These are phyloP conservation scores for Chloebia gouldiae DNA, from an alignment of 2,113 vertebrate genomes.

Conservation along the genomic window DNA sequence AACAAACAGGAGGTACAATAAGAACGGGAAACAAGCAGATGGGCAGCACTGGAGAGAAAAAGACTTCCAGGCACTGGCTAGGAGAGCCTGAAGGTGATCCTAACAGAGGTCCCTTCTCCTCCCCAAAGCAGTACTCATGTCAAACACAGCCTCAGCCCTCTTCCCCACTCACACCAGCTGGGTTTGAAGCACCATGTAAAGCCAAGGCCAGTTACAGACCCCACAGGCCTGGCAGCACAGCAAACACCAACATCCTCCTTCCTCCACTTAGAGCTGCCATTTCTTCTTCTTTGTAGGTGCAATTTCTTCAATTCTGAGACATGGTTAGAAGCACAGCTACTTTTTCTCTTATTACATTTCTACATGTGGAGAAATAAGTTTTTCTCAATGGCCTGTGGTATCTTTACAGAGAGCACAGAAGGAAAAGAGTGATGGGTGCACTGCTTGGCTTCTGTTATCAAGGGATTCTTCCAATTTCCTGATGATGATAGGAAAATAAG, in stretches of 20 bases:
- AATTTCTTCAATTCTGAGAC: background rate
- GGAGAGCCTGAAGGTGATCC: background rate
- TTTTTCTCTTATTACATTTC: background rate
- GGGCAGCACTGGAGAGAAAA: background rate
- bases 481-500: background rate
- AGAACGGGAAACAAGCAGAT: background rate
- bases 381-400: background rate
- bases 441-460: background rate
- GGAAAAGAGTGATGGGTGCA: background rate
- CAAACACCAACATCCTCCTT: background rate
- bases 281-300: background rate
- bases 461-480: background rate
- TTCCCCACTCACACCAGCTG: background rate
- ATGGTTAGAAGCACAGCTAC: background rate
- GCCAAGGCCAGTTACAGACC: background rate
- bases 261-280: background rate
- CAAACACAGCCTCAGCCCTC: background rate
- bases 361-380: background rate
- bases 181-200: background rate
- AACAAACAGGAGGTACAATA: background rate
- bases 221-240: background rate
- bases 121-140: fast-evolving
- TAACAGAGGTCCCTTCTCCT: background rate
- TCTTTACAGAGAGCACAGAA: background rate
- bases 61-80: background rate